These are phyloP conservation scores for Drosophila kanapiae DNA, from an alignment of 1,140 invertebrate genomes.

Conservation along the genomic window DNA sequence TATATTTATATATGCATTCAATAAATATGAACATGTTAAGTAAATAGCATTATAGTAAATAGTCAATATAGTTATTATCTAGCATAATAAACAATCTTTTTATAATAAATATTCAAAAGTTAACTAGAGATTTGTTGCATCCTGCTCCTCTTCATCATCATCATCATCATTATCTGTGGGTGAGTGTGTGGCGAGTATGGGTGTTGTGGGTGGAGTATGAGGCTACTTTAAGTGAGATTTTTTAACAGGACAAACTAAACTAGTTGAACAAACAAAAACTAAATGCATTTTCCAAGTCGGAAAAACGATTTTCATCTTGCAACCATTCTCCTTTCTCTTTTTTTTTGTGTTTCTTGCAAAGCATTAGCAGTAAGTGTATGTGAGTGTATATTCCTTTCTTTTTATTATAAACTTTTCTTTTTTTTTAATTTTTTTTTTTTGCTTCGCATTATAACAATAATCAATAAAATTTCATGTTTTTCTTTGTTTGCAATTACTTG, in stretches of 20 bases:
- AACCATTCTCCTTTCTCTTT: conserved; percentile 18
- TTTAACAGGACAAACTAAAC: conserved; percentile 44
- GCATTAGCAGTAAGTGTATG: conserved; percentile 44
- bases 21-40: conserved; percentile 74
- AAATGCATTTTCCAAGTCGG: conserved; percentile 61
- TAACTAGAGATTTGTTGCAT: conserved; percentile 66
- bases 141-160: conserved; percentile 15
- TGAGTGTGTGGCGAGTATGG: conserved; percentile 25
- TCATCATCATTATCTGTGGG: conserved; percentile 4
- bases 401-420: conserved; percentile 39
- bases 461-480: conserved; percentile 79
- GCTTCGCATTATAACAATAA: conserved; percentile 85
- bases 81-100: conserved; percentile 56
- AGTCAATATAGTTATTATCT: conserved; percentile 77
- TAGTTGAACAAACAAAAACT: conserved; percentile 53
- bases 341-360: conserved; percentile 30
- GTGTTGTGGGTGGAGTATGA: conserved; percentile 31
- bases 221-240: conserved; percentile 50
- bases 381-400: conserved; percentile 29
- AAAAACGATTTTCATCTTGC: conserved; percentile 36
- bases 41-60: conserved; percentile 76
- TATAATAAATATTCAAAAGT: conserved; percentile 72
- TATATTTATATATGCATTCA: conserved; percentile 64
- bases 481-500: conserved; percentile 74
- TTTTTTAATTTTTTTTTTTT: conserved; percentile 43